These are phyloP conservation scores for Euplagia quadripunctaria DNA, from an alignment of 2,888 invertebrate genomes.

Conservation along the genomic window DNA sequence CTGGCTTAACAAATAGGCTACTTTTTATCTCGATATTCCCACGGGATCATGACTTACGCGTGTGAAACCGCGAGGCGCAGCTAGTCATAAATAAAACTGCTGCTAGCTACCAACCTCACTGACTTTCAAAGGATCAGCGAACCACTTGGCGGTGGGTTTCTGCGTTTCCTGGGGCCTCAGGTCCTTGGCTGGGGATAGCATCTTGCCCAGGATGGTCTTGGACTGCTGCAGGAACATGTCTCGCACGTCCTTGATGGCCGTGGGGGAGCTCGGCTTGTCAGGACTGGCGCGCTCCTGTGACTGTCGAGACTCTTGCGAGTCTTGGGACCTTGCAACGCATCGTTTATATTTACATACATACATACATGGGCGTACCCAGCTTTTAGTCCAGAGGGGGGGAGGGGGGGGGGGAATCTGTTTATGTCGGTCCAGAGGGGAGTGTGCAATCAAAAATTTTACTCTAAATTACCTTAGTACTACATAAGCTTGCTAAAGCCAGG, in stretches of 20 bases:
- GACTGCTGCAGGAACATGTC: slow-evolving; percentile 86
- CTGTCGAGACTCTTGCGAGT: slow-evolving; percentile 64
- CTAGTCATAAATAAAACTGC: not conserved
- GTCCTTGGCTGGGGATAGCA: slow-evolving; percentile 92
- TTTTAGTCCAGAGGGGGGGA: too few species aligned
- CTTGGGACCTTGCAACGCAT: slow-evolving; percentile 57
- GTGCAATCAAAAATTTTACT: too few species aligned
- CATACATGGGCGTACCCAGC: too few species aligned
- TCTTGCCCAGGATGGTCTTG: slow-evolving; percentile 91
- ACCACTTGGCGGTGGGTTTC: slow-evolving; percentile 72
- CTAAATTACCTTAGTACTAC: too few species aligned
- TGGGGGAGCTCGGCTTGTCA: slow-evolving; percentile 59
- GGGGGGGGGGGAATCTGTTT: too few species aligned
- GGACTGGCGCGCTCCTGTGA: slow-evolving; percentile 64
- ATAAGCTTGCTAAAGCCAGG: too few species aligned
- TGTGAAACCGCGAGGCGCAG: too few species aligned
- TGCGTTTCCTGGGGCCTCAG: slow-evolving; percentile 40
- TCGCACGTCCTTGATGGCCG: slow-evolving; percentile 89
- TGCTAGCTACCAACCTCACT: slow-evolving; percentile 51
- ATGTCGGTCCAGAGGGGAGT: too few species aligned
- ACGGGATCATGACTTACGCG: too few species aligned
- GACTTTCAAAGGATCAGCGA: slow-evolving; percentile 61
- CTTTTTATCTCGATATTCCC: too few species aligned
- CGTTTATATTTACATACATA: not conserved
- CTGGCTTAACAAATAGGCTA: too few species aligned